Conservation (phyloP, 2,113 vertebrate genomes). For the Oncorhynchus gorbuscha region DNA sequence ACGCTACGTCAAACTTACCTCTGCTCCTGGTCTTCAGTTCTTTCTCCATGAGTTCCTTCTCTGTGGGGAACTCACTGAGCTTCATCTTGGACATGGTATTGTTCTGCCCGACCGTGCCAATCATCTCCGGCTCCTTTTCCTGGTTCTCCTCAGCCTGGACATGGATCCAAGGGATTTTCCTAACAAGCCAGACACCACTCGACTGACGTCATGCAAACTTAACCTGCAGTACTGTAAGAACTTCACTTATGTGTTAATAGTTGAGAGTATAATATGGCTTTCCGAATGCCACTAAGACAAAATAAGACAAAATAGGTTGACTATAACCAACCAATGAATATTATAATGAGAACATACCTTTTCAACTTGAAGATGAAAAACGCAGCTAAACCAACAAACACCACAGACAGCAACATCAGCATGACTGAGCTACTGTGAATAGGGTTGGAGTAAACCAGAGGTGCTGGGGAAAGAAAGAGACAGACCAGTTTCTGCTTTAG, state of each 20-base stretch:
- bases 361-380: conserved; percentile 99
- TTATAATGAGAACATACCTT: conserved; percentile 73
- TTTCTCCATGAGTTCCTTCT: conserved; percentile 87
- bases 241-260: no score
- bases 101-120: conserved; percentile 89
- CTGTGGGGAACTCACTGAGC: conserved; percentile 85
- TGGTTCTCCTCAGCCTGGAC: conserved; percentile 93
- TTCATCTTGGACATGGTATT: conserved; percentile 88
- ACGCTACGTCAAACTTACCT: conserved; percentile 68
- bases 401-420: conserved; percentile 90
- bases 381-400: conserved; percentile 87
- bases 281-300: no score
- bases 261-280: not conserved
- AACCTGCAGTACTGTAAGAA: no score
- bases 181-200: conserved; percentile 39
- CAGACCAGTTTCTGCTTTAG: no score
- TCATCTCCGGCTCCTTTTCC: conserved; percentile 95
- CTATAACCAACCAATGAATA: not conserved
- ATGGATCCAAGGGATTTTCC: conserved; percentile 98
- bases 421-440: conserved; percentile 90
- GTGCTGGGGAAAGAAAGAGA: conserved; percentile 72
- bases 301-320: no score
- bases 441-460: conserved; percentile 84
- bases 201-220: no score
- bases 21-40: conserved; percentile 85